Percentiles rank a stretch among this genome's conserved stretches.
Evolutionary conservation across 2,797 vertebrate genomes (phyloP).

Genomic region (Ispidina picta): DNA sequence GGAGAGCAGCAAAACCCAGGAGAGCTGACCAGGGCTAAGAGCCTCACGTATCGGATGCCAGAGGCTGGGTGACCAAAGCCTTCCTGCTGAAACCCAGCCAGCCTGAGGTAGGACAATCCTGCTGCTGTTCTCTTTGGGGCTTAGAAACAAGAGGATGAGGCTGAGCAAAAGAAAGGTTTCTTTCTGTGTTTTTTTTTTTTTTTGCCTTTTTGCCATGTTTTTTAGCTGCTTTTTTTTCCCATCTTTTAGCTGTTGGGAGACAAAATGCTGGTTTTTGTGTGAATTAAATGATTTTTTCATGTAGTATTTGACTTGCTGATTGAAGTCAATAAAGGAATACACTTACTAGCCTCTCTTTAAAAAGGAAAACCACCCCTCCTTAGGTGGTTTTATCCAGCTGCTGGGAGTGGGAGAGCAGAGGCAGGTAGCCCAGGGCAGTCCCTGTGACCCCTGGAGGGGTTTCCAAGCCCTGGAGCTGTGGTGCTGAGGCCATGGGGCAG

Average conservation of each 20-base stretch:
- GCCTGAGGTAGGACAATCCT: slow-evolving; percentile 6
- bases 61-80: not conserved
- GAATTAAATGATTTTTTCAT: not conserved
- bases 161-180: slow-evolving; percentile 34
- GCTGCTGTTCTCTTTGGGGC: slow-evolving; percentile 26
- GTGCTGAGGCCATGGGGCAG: too few species aligned
- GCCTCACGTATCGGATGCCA: fast-evolving
- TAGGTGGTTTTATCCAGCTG: not conserved
- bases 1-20: not conserved
- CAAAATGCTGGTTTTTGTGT: not conserved
- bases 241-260: not conserved
- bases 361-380: not conserved
- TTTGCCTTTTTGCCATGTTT: not conserved
- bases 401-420: not conserved
- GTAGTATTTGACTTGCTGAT: not conserved
- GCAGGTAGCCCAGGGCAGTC: not conserved
- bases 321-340: not conserved
- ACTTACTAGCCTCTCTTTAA: not conserved
- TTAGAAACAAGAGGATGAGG: slow-evolving; percentile 51
- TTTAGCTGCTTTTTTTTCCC: not conserved
- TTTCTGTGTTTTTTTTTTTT: not conserved
- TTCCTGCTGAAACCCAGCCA: slow-evolving; percentile 27
- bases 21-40: not conserved
- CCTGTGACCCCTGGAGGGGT: too few species aligned
- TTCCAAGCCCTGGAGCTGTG: too few species aligned